Evolutionary conservation across 2,113 vertebrate species (phyloP), one percentile per base, ranked within the genome.

Genomic region (Myrmecobius fasciatus): DNA sequence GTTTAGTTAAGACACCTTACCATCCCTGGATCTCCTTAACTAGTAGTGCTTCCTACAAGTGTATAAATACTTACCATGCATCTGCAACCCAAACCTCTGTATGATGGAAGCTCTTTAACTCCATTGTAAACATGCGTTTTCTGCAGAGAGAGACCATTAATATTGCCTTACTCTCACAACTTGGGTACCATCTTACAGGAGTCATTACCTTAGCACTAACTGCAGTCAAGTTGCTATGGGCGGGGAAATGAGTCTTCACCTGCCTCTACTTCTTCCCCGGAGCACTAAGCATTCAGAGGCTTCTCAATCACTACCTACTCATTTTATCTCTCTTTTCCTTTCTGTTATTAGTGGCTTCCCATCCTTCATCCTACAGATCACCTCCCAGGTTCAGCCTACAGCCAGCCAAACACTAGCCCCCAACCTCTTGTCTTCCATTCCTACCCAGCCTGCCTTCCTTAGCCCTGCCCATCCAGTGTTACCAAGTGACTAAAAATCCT

Each of bases 311-410:
- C 12, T 1, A 0, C 24, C 8, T 88, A 0, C 94, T 92, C 91
- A 92, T 90, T 31, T 90, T 52, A 6, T 52, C 11, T 25, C 3
- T 60, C 25, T 12, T 89, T 51, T 52, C 47, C 36, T 48, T 31
- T 9, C 10, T 24, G 26, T 25, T 96, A 95, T 2, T 96, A 98
- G 98, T 17, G 0, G 9, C 0, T 0, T 91, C 93, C 2, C 94
- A 83, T 3, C 53, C 46, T 1, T 75, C 28, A 0, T 89, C 96
- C 54, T 53, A n/a, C 12, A 53, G 94, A 2, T 47, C 93, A 0
- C 46, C 20, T 0, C 7, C 94, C 26, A 36, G 0, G 0, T 89
- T 43, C 8, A 52, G n/a, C 67, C 25, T 83, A 90, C 0, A 7
- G 48, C 48, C 46, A 0, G 89, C 0, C 0, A 89, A 89, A 91